Evolutionary conservation across 2,113 vertebrate genomes (phyloP), one percentile per base, ranked within the genome.

Genomic region (Pteropus alecto): DNA sequence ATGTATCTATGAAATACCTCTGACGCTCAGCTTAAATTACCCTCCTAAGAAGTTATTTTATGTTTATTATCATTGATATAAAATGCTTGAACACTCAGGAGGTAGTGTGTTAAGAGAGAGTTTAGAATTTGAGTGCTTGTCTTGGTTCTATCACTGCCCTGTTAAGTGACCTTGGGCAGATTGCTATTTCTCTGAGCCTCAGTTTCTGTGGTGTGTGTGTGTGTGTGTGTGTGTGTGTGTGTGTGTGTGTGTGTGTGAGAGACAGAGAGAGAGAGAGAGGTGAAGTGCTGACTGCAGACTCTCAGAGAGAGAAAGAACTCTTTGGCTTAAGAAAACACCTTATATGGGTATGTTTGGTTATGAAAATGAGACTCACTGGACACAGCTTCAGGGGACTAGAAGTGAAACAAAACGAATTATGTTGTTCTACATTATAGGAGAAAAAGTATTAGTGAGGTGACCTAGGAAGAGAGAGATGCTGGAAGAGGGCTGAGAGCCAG

Each of bases 11-110:
- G 94, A 93, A 96, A 96, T 92, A 60, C 21, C 67, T 77, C 86
- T 94, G 94, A 87, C 71, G 54, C 48, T 85, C 90, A 54, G n/a
- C 56, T 94, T 88, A 61, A 65, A 65, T 95, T 82, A 73, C 48
- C 71, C 91, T 74, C 54, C 41, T 26, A 93, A 77, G 71, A 97
- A 97, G 81, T 24, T 73, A 28, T 87, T 96, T 95, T 73, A 70
- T 95, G 70, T 97, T 96, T 95, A 91, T 97, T 94, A 81, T 60
- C 48, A 65, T 79, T 94, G 89, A 95, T 85, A 65, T 78, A 79
- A 96, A 96, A 86, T 70, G 35, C 82, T 78, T 65, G 79, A 82
- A 68, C 5, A 3, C n/a, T 86, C 0, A 0, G 30, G 81, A 95
- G 65, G 43, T 48, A 68, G 58, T 24, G 35, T 87, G 60, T 89